phyloP scores from a whole-genome alignment of 2,797 vertebrate genomes.

The Parauchenoglanis ngamensis region DNA sequence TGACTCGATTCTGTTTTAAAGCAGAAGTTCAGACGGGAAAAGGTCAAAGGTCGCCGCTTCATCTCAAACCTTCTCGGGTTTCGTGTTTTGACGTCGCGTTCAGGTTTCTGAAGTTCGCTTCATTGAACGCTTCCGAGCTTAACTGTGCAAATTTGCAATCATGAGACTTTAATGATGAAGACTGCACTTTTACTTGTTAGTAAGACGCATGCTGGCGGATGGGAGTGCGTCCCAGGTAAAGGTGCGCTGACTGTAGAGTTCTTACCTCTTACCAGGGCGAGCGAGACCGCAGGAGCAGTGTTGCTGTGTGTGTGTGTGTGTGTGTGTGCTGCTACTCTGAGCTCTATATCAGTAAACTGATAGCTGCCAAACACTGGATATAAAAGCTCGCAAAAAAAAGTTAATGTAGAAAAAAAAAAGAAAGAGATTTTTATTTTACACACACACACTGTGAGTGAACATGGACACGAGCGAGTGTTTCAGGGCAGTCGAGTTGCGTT shows the following conservation, averaged over 20 bases:
- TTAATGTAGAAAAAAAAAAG: neutral
- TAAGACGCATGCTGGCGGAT: neutral
- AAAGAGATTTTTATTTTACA: neutral
- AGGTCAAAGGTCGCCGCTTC: too few species aligned
- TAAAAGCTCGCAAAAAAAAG: neutral
- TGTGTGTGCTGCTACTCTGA: constrained; percentile 59
- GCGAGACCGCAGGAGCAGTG: constrained; percentile 69
- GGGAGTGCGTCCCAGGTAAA: neutral
- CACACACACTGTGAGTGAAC: constrained; percentile 22
- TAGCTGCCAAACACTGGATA: constrained; percentile 76
- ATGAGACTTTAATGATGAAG: neutral
- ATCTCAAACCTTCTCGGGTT: too few species aligned
- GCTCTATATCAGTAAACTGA: constrained; percentile 65
- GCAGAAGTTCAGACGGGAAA: too few species aligned
- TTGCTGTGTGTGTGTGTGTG: constrained; percentile 65
- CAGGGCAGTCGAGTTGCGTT: constrained; percentile 28
- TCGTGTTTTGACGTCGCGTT: too few species aligned
- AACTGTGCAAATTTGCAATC: too few species aligned
- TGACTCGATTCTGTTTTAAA: too few species aligned
- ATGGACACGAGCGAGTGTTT: constrained; percentile 35
- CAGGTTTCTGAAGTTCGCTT: neutral
- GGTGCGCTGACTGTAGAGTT: too few species aligned
- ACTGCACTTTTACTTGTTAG: neutral
- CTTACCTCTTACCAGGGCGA: constrained; percentile 66
- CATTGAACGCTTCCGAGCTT: neutral